Evolutionary conservation across 2,797 vertebrate genomes (phyloP).

Genomic region (Trematomus bernacchii): DNA sequence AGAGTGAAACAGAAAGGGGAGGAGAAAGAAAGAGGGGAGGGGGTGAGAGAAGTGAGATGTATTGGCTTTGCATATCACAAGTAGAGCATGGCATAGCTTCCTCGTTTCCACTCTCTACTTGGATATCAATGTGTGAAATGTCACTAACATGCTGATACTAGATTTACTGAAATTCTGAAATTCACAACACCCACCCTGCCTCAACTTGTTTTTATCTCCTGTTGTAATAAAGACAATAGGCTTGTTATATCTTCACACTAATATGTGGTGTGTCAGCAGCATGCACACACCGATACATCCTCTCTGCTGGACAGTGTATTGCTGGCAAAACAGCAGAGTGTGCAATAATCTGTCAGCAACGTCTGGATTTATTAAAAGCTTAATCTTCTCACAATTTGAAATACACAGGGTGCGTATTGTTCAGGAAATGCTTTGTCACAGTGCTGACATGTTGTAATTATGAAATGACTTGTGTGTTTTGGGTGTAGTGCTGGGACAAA

Average conservation of each 20-base stretch:
- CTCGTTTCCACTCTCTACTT: not conserved
- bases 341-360: not conserved
- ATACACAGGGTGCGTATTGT: not conserved
- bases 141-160: not conserved
- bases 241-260: not conserved
- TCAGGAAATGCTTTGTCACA: conserved; percentile 2
- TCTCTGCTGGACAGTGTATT: not conserved
- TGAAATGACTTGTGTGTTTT: not conserved
- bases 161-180: not conserved
- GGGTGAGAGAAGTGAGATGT: conserved; percentile 38
- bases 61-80: conserved; percentile 46
- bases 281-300: not conserved
- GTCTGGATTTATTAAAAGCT: not conserved
- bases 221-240: not conserved
- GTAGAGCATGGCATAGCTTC: conserved; percentile 22
- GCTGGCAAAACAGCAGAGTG: not conserved
- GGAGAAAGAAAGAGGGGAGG: conserved; percentile 38
- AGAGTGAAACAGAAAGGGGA: conserved; percentile 36
- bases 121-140: conserved; percentile 18
- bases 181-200: not conserved
- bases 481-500: not conserved
- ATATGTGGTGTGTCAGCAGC: not conserved
- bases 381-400: not conserved
- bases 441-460: not conserved
- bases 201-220: not conserved